Percentiles rank a stretch among this genome's conserved stretches.
Conservation (phyloP, 2,888 invertebrate genomes). For the Acrobasis suavella region DNA sequence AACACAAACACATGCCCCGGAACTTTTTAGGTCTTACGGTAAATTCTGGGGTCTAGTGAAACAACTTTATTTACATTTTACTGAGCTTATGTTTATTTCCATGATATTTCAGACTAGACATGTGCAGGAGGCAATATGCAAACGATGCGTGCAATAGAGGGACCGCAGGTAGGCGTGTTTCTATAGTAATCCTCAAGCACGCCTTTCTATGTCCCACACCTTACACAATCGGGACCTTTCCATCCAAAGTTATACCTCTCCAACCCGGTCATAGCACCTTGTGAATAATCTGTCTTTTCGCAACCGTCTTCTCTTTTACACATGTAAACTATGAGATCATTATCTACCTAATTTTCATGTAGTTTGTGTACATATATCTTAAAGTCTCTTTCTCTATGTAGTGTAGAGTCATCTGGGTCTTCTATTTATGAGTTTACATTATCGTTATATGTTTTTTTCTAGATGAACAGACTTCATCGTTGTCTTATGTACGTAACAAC, state of each 20-base stretch:
- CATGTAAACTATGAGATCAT: constrained; percentile 39
- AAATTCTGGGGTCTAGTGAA: constrained; percentile 5
- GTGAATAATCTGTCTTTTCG: constrained; percentile 77
- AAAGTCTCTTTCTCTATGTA: constrained; percentile 36
- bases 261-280: constrained; percentile 71
- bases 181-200: constrained; percentile 58
- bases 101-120: constrained; percentile 96
- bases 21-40: constrained; percentile 10
- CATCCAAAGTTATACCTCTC: constrained; percentile 51
- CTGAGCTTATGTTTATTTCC: constrained; percentile 79
- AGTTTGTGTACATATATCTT: constrained; percentile 35
- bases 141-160: constrained; percentile 98
- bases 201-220: constrained; percentile 70
- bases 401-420: constrained; percentile 38
- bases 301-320: constrained; percentile 56
- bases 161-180: constrained; percentile 94
- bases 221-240: constrained; percentile 49
- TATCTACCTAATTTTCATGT: constrained; percentile 33
- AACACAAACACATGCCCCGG: constrained; percentile 13
- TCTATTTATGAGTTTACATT: constrained; percentile 34
- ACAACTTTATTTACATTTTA: constrained; percentile 39
- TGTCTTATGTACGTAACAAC: constrained; percentile 16
- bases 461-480: constrained; percentile 28
- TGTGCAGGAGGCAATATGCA: constrained; percentile 97
- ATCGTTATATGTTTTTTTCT: constrained; percentile 35